Evolutionary conservation across 1,140 invertebrate genomes (phyloP).

Genomic region (Drosophila triauraria): DNA sequence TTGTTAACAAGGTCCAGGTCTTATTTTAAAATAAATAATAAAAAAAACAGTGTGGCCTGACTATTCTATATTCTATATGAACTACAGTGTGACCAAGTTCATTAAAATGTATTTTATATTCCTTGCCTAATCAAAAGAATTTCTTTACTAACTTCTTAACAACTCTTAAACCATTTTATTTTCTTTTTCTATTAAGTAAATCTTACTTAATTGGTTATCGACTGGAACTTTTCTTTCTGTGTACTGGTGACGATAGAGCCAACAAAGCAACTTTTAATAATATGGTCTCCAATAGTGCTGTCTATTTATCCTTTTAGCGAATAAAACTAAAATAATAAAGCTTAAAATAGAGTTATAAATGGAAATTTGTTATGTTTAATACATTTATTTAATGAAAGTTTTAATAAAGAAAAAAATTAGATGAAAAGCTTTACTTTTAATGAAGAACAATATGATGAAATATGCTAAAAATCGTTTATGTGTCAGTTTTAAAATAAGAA

Average conservation of each 20-base stretch:
- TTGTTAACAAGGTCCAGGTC: too few relatives aligned
- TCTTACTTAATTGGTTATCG: neutral
- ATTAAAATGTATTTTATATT: neutral
- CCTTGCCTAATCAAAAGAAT: neutral
- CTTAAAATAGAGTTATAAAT: neutral
- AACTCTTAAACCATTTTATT: neutral
- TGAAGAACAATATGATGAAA: neutral
- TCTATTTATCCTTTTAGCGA: neutral
- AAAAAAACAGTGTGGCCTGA: too few relatives aligned
- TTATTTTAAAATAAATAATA: too few relatives aligned
- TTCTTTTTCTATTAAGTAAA: too few relatives aligned
- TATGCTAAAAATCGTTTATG: too few relatives aligned
- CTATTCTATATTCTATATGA: too few relatives aligned
- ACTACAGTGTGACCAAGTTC: neutral
- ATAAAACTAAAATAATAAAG: neutral
- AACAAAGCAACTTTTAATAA: constrained; percentile 60
- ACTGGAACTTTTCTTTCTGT: constrained; percentile 2
- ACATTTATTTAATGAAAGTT: too few relatives aligned
- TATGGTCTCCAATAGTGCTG: constrained; percentile 36
- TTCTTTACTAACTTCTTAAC: neutral
- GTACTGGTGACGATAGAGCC: constrained; percentile 24
- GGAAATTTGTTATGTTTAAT: too few relatives aligned
- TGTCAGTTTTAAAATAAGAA: neutral
- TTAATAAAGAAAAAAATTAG: too few relatives aligned
- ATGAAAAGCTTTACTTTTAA: too few relatives aligned